A percentile compares a stretch with the other conserved stretches of the same genome.
Evolutionary conservation across 2,113 vertebrate species (phyloP).

Genomic region (Saccopteryx leptura): DNA sequence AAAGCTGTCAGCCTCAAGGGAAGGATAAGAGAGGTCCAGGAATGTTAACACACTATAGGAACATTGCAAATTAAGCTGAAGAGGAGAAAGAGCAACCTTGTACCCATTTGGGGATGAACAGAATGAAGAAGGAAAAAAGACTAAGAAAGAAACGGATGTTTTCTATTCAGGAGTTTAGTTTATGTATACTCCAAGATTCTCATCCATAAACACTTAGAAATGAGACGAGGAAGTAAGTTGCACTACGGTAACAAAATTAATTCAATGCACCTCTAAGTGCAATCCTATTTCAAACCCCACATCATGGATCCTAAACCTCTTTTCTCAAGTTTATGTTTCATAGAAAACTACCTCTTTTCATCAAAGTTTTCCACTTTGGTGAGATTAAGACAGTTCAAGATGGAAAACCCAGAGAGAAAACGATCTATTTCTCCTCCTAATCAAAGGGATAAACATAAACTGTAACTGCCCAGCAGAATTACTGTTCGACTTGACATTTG

Average conservation of each 20-base stretch:
- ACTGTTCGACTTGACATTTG: background rate
- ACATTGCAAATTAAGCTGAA: background rate
- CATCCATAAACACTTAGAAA: background rate
- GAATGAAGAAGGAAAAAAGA: background rate
- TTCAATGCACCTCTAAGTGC: background rate
- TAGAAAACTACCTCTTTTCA: background rate
- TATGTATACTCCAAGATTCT: background rate
- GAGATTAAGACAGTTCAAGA: background rate
- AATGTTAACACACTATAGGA: background rate
- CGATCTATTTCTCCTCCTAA: background rate
- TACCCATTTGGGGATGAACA: background rate
- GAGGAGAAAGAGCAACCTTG: background rate
- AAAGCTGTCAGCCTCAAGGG: background rate
- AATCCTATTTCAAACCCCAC: background rate
- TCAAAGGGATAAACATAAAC: background rate
- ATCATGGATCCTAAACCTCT: background rate
- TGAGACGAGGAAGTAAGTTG: background rate
- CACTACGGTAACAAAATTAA: background rate
- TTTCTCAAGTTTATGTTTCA: background rate
- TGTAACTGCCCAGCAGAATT: background rate
- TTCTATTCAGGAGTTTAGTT: background rate
- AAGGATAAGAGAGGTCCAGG: background rate
- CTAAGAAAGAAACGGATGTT: background rate
- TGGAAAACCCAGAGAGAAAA: background rate
- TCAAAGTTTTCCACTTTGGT: background rate